A percentile compares a stretch with the other conserved stretches of the same genome.
Conservation (phyloP, 2,797 vertebrate species). For the Coregonus sp. region DNA sequence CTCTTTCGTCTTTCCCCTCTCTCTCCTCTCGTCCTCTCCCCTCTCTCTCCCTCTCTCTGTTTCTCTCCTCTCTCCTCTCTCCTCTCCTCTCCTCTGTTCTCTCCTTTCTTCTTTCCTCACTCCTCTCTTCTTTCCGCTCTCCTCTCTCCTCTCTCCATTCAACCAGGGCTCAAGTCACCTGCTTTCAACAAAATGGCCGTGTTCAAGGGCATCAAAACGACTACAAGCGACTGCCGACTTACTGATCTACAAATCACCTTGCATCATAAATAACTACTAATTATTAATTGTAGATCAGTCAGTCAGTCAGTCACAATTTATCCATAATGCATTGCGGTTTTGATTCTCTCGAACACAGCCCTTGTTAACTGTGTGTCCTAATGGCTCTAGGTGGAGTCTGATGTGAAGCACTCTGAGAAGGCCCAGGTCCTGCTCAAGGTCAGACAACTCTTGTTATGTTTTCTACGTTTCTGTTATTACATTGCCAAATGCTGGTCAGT, state of each 20-base stretch:
- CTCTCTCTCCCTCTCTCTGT: no score
- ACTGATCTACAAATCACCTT: no score
- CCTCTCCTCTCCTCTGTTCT: background rate
- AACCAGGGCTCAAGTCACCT: background rate
- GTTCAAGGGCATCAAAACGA: no score
- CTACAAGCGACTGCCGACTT: no score
- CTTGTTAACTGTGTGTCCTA: background rate
- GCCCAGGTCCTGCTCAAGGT: constrained; percentile 82
- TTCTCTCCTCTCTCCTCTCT: no score
- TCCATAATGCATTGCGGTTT: no score
- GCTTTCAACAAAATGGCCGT: background rate
- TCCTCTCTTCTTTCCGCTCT: no score
- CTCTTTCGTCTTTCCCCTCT: background rate
- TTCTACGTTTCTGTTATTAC: background rate
- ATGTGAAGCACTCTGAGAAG: constrained; percentile 88
- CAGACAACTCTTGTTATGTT: constrained; percentile 14
- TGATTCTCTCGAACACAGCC: no score
- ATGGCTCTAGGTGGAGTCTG: constrained; percentile 83
- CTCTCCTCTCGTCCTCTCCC: background rate
- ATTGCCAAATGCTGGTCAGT: background rate
- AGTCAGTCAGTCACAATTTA: background rate
- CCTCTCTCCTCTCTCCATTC: background rate
- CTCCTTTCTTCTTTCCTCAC: background rate
- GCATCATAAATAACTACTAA: no score
- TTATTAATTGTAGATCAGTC: background rate